A percentile compares a stretch with the other conserved stretches of the same genome.
These are phyloP conservation scores for Penaeus chinensis DNA, from an alignment of 1,140 invertebrate genomes.

Conservation along the genomic window DNA sequence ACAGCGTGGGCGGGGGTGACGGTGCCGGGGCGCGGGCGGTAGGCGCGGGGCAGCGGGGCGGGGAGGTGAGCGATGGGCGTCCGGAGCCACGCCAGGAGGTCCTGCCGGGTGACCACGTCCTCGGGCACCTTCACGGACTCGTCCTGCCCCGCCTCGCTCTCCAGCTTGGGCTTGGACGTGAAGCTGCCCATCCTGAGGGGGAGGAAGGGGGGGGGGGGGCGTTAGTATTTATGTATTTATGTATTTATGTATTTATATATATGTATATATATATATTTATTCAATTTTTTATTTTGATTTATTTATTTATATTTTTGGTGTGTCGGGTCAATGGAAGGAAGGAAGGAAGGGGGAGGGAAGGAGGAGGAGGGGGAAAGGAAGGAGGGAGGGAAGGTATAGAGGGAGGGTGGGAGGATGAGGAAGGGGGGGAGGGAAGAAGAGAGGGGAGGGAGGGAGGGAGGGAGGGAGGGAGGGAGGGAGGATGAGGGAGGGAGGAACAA, in stretches of 20 bases:
- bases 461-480: neutral
- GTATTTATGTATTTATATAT: constrained; percentile 11
- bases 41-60: constrained; percentile 35
- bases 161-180: constrained; percentile 47
- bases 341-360: neutral
- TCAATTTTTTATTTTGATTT: constrained; percentile 17
- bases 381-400: neutral
- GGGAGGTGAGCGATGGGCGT: constrained; percentile 40
- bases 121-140: constrained; percentile 37
- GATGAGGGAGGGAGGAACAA: too few relatives aligned
- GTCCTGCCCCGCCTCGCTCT: constrained; percentile 33
- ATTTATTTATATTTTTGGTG: constrained; percentile 13
- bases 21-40: constrained; percentile 6
- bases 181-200: constrained; percentile 50
- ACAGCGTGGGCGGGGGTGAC: neutral
- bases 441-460: neutral
- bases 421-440: neutral
- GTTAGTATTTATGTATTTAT: too few relatives aligned
- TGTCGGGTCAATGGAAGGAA: neutral
- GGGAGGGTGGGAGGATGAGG: neutral
- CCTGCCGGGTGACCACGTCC: constrained; percentile 11
- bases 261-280: constrained; percentile 27
- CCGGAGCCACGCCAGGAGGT: constrained; percentile 34
- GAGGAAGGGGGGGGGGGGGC: too few relatives aligned
- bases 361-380: neutral